Evolutionary conservation across 1,140 invertebrate species (phyloP), one percentile per base, ranked within the genome.

Genomic region (Aricia agestis): DNA sequence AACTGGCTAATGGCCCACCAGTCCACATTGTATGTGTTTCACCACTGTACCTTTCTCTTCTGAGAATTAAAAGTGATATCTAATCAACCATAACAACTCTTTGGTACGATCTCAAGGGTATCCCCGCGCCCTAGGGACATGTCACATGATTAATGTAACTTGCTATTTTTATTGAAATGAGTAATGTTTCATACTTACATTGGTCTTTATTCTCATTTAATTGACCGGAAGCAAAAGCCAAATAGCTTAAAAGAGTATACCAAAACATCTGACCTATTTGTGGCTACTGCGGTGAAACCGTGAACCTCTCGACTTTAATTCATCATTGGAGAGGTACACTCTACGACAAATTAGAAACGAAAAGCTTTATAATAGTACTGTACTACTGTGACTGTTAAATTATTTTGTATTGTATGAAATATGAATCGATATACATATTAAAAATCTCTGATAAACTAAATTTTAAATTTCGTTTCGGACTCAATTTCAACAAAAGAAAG

Each of bases 121-220:
- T 1, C 25, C 25, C 25, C 25, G 25, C 1, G 25, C 0, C 25
- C 3, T 25, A 3, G 25, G 25, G 25, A 68, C 25, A 5, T n/a
- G n/a, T n/a, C n/a, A n/a, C n/a, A n/a, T 63, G 7, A 19, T 52
- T 15, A 13, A 13, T 9, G 6, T 52, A 52, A 52, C 11, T 11
- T 15, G 45, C 45, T 1, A 4, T 2, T 45, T 11, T 13, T 13
- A 52, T 52, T 52, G 4, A 52, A 52, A 52, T 9, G 13, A 52
- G 4, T 13, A 4, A 52, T 52, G 7, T 31, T 58, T 71, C 1
- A 36, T 19, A 68, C 52, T 68, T 36, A 68, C 70, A 61, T 58
- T 66, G 61, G 42, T 68, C 59, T 31, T 58, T 72, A 57, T 68
- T 45, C 5, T 65, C 42, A 41, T 71, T 57, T 41, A 11, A 36